Percentiles rank a stretch among this genome's conserved stretches.
phyloP scores from a whole-genome alignment of 1,140 invertebrate species.

The Euschistus heros region DNA sequence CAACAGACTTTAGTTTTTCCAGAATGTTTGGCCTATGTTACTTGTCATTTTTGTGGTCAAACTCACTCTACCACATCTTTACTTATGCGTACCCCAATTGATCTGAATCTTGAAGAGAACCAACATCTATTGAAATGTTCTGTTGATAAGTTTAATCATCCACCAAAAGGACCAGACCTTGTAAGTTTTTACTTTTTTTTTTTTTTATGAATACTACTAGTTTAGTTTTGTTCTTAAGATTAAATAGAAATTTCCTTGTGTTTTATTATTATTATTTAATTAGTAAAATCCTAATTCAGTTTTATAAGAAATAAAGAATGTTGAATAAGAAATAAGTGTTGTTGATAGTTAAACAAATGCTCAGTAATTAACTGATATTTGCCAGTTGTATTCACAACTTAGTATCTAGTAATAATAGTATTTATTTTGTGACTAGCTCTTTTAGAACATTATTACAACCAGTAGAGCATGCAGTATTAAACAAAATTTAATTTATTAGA shows the following conservation, averaged over 20 bases:
- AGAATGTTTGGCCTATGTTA: constrained; percentile 19
- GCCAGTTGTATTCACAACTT: too few species aligned
- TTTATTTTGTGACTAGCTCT: too few species aligned
- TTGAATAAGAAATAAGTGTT: too few species aligned
- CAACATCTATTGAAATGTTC: neutral
- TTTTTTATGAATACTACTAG: neutral
- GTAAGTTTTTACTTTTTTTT: constrained; percentile 21
- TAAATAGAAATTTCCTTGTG: neutral
- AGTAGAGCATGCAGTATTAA: too few species aligned
- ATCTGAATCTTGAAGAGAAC: constrained; percentile 12
- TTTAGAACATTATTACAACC: too few species aligned
- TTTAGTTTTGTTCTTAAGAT: neutral
- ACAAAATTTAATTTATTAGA: too few species aligned
- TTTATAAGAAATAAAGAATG: too few species aligned
- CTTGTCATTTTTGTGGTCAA: constrained; percentile 28
- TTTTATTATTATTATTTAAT: neutral
- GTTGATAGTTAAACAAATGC: too few species aligned
- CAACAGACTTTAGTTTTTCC: constrained; percentile 23
- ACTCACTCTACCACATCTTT: constrained; percentile 21
- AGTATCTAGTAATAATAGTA: too few species aligned
- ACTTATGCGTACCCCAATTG: constrained; percentile 17
- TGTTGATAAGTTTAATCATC: constrained; percentile 18
- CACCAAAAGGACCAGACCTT: constrained; percentile 26
- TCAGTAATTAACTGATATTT: too few species aligned
- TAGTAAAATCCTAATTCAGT: neutral